phyloP scores from a whole-genome alignment of 2,797 vertebrate species.

The Echeneis naucrates region DNA sequence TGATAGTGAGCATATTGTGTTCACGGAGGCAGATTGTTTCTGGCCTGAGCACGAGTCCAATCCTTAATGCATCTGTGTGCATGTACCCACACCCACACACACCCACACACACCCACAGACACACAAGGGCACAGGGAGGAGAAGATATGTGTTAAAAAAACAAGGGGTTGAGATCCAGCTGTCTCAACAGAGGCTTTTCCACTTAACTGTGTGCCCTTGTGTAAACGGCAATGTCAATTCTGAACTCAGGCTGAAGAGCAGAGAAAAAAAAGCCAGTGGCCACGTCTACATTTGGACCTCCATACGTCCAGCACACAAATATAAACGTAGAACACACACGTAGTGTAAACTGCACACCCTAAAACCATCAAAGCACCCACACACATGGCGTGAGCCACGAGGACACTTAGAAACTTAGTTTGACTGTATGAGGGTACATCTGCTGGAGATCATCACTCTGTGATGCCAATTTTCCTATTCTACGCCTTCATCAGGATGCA shows the following conservation, averaged over 20 bases:
- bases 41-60: slow-evolving; percentile 35
- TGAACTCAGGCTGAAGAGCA: slow-evolving; percentile 49
- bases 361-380: slow-evolving; percentile 60
- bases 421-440: slow-evolving; percentile 54
- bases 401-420: slow-evolving; percentile 47
- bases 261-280: slow-evolving; percentile 65
- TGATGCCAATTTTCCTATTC: slow-evolving; percentile 63
- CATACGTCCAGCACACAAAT: slow-evolving; percentile 45
- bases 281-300: slow-evolving; percentile 75
- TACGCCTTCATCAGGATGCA: slow-evolving; percentile 54
- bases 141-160: slow-evolving; percentile 78
- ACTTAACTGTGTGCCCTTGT: slow-evolving; percentile 81
- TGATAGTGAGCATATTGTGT: slow-evolving; percentile 57
- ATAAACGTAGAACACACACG: slow-evolving; percentile 57
- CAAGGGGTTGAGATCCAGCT: slow-evolving; percentile 79
- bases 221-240: slow-evolving; percentile 78
- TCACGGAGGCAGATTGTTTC: slow-evolving; percentile 23
- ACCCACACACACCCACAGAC: background rate
- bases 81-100: background rate
- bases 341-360: slow-evolving; percentile 39
- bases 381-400: slow-evolving; percentile 48
- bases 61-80: slow-evolving; percentile 32
- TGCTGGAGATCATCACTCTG: slow-evolving; percentile 52
- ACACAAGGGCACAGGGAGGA: slow-evolving; percentile 45
- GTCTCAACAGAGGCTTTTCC: slow-evolving; percentile 83